Percentiles rank a stretch among this genome's conserved stretches.
Evolutionary conservation across 2,888 invertebrate species (phyloP).

Genomic region (Andrena marginata): DNA sequence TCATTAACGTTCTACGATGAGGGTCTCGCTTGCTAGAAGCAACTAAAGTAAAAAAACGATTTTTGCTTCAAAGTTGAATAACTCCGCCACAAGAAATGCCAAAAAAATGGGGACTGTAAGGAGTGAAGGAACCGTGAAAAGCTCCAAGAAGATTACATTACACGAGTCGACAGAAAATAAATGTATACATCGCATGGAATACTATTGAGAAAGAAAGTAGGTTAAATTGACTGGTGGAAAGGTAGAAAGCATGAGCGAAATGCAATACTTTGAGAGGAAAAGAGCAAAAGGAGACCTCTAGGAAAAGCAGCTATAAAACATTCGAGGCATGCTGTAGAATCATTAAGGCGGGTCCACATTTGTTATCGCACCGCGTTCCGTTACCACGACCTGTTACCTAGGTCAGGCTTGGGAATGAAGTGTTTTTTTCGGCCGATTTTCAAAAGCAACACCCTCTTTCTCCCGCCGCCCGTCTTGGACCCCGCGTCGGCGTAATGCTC

Average conservation of each 20-base stretch:
- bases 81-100: too few species aligned
- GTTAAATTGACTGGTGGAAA: constrained; percentile 3
- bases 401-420: too few species aligned
- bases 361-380: too few species aligned
- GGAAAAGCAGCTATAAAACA: neutral
- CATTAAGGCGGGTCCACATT: neutral
- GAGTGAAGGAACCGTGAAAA: neutral
- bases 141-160: constrained; percentile 1
- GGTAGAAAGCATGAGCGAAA: constrained; percentile 12
- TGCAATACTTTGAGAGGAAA: constrained; percentile 1
- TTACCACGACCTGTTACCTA: too few species aligned
- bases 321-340: neutral
- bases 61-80: too few species aligned
- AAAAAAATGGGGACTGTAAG: neutral
- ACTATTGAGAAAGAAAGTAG: constrained; percentile 8
- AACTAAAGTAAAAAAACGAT: too few species aligned
- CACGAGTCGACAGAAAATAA: neutral
- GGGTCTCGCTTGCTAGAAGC: too few species aligned
- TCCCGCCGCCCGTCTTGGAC: too few species aligned
- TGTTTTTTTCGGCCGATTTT: too few species aligned
- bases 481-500: too few species aligned
- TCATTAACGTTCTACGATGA: too few species aligned
- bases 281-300: neutral
- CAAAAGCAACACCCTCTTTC: too few species aligned
- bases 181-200: constrained; percentile 3